These are phyloP conservation scores for Patagioenas fasciata DNA, from an alignment of 2,113 vertebrate genomes.

Conservation along the genomic window DNA sequence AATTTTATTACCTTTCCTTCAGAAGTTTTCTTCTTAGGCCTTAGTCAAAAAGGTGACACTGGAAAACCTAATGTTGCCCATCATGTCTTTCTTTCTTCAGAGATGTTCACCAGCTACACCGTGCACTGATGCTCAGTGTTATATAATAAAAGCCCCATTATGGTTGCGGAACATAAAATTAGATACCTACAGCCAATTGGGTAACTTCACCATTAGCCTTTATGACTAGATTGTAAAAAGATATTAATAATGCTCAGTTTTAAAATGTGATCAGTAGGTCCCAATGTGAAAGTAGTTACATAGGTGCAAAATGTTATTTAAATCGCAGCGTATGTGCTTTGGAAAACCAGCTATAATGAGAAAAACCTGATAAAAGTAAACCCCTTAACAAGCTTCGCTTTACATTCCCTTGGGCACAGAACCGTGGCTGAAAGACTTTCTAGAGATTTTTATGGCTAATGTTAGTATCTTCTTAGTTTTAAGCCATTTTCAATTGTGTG, in stretches of 20 bases:
- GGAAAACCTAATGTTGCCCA: not conserved
- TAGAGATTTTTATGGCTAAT: not conserved
- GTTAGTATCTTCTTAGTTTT: not conserved
- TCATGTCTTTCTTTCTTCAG: not conserved
- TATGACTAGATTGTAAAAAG: not conserved
- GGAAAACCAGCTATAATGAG: not conserved
- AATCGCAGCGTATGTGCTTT: not conserved
- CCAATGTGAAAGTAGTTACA: not conserved
- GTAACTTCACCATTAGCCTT: not conserved
- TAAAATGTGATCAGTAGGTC: not conserved
- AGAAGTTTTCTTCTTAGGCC: not conserved
- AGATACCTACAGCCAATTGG: not conserved
- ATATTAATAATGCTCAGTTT: not conserved
- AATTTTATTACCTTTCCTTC: not conserved
- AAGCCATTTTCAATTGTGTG: not conserved
- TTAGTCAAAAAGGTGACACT: not conserved
- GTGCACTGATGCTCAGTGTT: not conserved
- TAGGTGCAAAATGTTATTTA: not conserved
- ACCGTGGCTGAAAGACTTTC: not conserved
- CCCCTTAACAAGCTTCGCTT: not conserved
- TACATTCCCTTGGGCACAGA: not conserved
- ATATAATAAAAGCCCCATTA: not conserved
- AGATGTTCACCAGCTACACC: not conserved
- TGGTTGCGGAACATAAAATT: not conserved
- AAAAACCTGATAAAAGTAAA: not conserved